Evolutionary conservation across 2,113 vertebrate species (phyloP).

Genomic region (Antechinus stuartii): DNA sequence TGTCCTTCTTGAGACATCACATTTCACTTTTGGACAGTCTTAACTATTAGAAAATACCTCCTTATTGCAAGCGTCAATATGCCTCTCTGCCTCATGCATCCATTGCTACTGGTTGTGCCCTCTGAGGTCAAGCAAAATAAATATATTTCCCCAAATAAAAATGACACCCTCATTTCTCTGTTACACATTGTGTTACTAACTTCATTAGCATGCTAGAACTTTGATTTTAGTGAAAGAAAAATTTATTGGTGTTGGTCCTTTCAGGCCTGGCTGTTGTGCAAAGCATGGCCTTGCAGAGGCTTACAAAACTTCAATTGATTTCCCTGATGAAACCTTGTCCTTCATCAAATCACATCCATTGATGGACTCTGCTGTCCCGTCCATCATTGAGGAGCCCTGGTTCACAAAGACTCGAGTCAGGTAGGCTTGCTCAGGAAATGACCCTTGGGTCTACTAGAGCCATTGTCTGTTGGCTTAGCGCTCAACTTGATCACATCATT

Average conservation of each 20-base stretch:
- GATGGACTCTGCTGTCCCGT: conserved; percentile 96
- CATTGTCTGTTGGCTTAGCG: rapidly evolving
- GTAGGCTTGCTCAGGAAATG: conserved; percentile 77
- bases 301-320: conserved; percentile 95
- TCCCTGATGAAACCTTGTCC: conserved; percentile 96
- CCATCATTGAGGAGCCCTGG: conserved; percentile 95
- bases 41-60: background rate
- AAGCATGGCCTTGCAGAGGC: conserved; percentile 93
- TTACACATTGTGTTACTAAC: conserved; percentile 68
- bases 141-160: background rate
- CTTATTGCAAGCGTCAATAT: background rate
- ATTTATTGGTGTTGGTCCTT: conserved; percentile 61
- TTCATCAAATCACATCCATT: conserved; percentile 99
- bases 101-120: background rate
- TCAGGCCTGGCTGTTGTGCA: conserved; percentile 96
- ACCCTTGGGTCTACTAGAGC: rapidly evolving
- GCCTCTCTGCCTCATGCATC: background rate
- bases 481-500: background rate
- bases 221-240: background rate
- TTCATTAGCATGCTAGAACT: conserved; percentile 63
- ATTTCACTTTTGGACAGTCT: background rate
- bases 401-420: conserved; percentile 99
- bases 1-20: background rate
- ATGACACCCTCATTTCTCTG: background rate
- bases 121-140: background rate